Conservation (phyloP, 2,888 invertebrate genomes). For the Amaurobius ferox region DNA sequence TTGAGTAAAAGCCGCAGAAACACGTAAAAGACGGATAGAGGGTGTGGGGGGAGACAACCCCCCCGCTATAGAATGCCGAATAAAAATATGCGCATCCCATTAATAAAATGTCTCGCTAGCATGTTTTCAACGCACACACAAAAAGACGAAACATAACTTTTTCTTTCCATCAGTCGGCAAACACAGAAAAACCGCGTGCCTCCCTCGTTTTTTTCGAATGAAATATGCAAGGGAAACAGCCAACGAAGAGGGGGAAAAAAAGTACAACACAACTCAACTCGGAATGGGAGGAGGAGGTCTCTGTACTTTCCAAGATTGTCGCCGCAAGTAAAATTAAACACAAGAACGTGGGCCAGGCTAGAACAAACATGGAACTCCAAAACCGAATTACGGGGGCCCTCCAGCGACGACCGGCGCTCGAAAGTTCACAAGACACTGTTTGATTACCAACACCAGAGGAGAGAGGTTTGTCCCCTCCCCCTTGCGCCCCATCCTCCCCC, state of each 20-base stretch:
- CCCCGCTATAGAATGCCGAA: too few relatives aligned
- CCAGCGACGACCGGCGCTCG: constrained; percentile 52
- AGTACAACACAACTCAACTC: neutral
- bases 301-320: constrained; percentile 58
- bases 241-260: neutral
- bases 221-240: neutral
- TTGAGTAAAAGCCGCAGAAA: too few relatives aligned
- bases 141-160: too few relatives aligned
- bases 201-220: neutral
- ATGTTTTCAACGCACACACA: too few relatives aligned
- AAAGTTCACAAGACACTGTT: constrained; percentile 71
- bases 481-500: neutral
- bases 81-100: neutral
- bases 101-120: neutral
- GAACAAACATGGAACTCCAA: constrained; percentile 30
- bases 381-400: constrained; percentile 61
- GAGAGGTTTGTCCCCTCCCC: neutral
- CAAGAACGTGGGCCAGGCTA: constrained; percentile 2
- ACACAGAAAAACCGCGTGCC: too few relatives aligned
- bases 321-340: constrained; percentile 71
- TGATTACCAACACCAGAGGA: constrained; percentile 70
- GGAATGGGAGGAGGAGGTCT: neutral
- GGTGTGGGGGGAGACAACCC: too few relatives aligned
- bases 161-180: too few relatives aligned
- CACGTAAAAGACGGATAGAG: too few relatives aligned